phyloP scores from a whole-genome alignment of 2,113 vertebrate species.

The Arvicanthis niloticus region DNA sequence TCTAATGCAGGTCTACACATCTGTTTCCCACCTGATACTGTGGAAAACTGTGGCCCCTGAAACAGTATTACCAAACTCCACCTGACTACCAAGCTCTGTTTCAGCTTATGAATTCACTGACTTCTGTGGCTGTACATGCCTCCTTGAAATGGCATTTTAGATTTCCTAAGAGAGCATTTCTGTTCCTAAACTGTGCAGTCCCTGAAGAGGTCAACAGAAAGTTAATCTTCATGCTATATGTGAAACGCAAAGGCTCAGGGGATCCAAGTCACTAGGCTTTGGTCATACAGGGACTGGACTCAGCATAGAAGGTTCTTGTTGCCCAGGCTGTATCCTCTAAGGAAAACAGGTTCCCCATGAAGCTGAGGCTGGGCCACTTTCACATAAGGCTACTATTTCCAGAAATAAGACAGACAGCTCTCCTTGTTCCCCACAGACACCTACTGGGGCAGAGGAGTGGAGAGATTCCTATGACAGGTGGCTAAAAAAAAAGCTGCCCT shows the following conservation, averaged over 20 bases:
- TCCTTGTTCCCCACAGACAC: background rate
- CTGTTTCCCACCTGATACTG: fast-evolving
- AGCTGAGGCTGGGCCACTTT: fast-evolving
- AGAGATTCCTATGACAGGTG: background rate
- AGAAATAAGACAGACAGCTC: background rate
- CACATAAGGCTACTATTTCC: fast-evolving
- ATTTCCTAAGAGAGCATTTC: background rate
- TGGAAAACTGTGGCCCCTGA: background rate
- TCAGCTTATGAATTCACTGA: background rate
- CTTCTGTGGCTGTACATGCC: background rate
- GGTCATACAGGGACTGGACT: no score
- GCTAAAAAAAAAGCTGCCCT: background rate
- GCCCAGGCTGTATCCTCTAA: fast-evolving
- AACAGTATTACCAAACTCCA: no score
- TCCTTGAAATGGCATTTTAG: background rate
- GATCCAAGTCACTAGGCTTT: background rate
- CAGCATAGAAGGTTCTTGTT: no score
- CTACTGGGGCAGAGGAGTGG: fast-evolving
- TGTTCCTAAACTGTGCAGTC: background rate
- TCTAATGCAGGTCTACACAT: fast-evolving
- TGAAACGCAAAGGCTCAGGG: background rate
- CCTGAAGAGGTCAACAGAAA: background rate
- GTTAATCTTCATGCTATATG: background rate
- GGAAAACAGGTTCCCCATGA: fast-evolving
- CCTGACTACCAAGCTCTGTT: background rate